Conservation (phyloP, 2,888 invertebrate species). For the Penaeus monodon region DNA sequence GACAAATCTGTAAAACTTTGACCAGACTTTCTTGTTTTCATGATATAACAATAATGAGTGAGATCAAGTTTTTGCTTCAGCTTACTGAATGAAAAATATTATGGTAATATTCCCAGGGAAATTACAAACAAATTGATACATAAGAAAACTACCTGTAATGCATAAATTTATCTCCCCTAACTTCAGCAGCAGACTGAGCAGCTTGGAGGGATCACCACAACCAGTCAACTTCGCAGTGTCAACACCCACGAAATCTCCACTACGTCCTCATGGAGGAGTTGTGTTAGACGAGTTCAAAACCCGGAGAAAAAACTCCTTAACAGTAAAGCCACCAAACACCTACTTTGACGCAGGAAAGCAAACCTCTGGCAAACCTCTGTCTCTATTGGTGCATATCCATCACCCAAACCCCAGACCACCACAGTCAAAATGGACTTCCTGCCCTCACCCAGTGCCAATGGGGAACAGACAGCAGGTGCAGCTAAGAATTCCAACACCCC, state of each 20-base stretch:
- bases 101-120: background rate
- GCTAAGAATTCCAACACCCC: background rate
- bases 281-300: slow-evolving; percentile 47
- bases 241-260: slow-evolving; percentile 27
- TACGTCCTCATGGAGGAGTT: slow-evolving; percentile 25
- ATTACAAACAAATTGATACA: too few species aligned
- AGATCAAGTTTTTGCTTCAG: too few species aligned
- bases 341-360: slow-evolving; percentile 32
- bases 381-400: slow-evolving; percentile 51
- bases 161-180: background rate
- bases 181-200: slow-evolving; percentile 49
- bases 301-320: slow-evolving; percentile 10
- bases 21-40: too few species aligned
- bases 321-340: slow-evolving; percentile 12
- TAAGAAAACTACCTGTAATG: too few species aligned
- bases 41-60: too few species aligned
- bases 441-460: background rate
- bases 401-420: slow-evolving; percentile 48
- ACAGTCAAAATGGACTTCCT: slow-evolving; percentile 54
- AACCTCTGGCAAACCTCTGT: slow-evolving; percentile 40
- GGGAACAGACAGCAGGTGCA: slow-evolving; percentile 23
- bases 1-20: too few species aligned
- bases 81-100: background rate
- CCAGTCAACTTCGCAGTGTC: slow-evolving; percentile 18
- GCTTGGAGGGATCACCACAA: slow-evolving; percentile 29